Conservation (phyloP, 1,140 invertebrate genomes). For the Samia ricini region DNA sequence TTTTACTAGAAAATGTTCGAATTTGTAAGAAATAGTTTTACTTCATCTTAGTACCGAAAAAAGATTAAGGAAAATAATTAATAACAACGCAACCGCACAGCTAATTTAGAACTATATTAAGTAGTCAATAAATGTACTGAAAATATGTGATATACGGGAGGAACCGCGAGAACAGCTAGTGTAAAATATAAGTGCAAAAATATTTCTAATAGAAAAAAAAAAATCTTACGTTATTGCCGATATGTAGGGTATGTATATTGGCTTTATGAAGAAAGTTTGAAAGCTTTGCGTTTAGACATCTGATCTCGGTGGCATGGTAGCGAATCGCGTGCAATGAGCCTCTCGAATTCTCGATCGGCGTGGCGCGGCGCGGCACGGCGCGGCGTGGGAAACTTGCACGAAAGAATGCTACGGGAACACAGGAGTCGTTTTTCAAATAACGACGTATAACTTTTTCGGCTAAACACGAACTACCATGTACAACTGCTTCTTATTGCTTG, state of each 20-base stretch:
- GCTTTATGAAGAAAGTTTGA: not conserved
- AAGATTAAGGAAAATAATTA: no score
- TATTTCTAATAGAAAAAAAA: no score
- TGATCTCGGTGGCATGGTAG: constrained; percentile 11
- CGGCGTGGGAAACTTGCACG: constrained; percentile 43
- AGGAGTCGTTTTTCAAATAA: constrained; percentile 40
- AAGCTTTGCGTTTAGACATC: not conserved
- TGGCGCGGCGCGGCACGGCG: no score
- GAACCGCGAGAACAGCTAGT: no score
- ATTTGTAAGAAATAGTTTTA: no score
- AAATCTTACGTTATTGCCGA: constrained; percentile 13
- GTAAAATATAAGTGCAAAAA: no score
- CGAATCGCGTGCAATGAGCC: constrained; percentile 14
- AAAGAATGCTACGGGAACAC: constrained; percentile 20
- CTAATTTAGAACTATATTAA: no score
- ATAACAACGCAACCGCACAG: no score
- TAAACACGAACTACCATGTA: constrained; percentile 20
- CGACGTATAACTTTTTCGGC: constrained; percentile 31
- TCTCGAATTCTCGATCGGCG: constrained; percentile 12
- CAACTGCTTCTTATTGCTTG: not conserved
- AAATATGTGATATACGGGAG: no score
- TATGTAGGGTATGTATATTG: not conserved
- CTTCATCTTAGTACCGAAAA: no score
- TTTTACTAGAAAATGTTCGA: no score
- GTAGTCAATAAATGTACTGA: no score